Conservation (phyloP, 2,888 invertebrate species). For the Nemoura dubitans region DNA sequence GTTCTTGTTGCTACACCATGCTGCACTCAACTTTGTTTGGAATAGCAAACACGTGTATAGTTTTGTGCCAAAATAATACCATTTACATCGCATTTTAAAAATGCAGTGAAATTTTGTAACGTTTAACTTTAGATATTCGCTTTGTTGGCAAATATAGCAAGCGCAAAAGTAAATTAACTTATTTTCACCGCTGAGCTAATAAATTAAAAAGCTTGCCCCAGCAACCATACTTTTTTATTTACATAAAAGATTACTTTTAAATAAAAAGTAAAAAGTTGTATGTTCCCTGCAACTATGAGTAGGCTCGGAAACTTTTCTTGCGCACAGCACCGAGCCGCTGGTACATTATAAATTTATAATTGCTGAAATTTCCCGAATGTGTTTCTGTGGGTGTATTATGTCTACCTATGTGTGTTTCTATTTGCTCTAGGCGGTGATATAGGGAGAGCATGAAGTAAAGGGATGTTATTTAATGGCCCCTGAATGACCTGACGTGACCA, state of each 20-base stretch:
- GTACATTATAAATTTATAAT: constrained; percentile 1
- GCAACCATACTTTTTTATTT: not conserved
- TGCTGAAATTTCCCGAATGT: not conserved
- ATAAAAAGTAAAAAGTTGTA: not conserved
- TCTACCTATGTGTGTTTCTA: not conserved
- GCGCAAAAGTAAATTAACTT: constrained; percentile 4
- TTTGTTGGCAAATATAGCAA: not conserved
- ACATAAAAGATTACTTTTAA: constrained; percentile 7
- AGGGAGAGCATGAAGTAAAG: not conserved
- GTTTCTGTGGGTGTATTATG: too few relatives aligned
- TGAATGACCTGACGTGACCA: constrained; percentile 5
- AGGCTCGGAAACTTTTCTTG: not conserved
- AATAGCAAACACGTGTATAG: not conserved
- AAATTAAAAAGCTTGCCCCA: not conserved
- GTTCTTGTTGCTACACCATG: too few relatives aligned
- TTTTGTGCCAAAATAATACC: not conserved
- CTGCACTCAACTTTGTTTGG: not conserved
- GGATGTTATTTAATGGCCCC: constrained; percentile 7
- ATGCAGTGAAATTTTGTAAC: not conserved
- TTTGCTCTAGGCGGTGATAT: not conserved
- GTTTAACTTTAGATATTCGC: not conserved
- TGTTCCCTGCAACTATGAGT: not conserved
- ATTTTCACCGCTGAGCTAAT: not conserved
- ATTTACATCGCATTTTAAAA: not conserved
- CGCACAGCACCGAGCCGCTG: not conserved